These are phyloP conservation scores for Alethe castanea DNA, from an alignment of 2,113 vertebrate species.

Conservation along the genomic window DNA sequence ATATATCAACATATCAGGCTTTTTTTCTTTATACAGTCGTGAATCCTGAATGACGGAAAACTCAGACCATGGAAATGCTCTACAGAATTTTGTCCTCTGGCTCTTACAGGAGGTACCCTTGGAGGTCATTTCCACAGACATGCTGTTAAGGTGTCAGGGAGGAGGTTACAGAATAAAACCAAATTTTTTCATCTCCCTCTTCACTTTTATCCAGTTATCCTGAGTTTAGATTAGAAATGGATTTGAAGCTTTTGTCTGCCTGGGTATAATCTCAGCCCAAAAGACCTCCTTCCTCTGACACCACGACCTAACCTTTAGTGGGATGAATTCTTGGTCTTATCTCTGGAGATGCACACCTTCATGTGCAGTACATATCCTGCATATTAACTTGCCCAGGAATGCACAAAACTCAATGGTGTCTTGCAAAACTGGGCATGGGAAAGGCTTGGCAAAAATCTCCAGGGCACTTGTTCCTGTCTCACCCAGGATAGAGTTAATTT, in stretches of 20 bases:
- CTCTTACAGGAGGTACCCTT: background rate
- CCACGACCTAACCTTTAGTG: fast-evolving
- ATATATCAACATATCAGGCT: background rate
- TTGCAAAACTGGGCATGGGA: background rate
- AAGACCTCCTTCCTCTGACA: background rate
- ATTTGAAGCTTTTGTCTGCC: background rate
- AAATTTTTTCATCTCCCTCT: background rate
- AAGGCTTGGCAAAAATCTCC: background rate
- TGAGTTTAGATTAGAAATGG: background rate
- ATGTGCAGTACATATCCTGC: fast-evolving
- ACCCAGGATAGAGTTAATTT: background rate
- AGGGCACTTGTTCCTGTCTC: background rate
- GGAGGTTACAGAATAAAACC: background rate
- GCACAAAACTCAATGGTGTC: fast-evolving
- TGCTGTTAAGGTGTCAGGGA: background rate
- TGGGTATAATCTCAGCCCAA: background rate
- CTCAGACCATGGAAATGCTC: background rate
- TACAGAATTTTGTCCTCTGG: background rate
- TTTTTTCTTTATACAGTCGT: background rate
- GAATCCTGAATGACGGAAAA: background rate
- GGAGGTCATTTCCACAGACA: background rate
- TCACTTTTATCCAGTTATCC: background rate
- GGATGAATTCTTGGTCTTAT: background rate
- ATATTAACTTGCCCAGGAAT: background rate
- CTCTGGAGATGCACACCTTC: background rate